Evolutionary conservation across 2,888 invertebrate species (phyloP).

Genomic region (Spilosoma lubricipeda): DNA sequence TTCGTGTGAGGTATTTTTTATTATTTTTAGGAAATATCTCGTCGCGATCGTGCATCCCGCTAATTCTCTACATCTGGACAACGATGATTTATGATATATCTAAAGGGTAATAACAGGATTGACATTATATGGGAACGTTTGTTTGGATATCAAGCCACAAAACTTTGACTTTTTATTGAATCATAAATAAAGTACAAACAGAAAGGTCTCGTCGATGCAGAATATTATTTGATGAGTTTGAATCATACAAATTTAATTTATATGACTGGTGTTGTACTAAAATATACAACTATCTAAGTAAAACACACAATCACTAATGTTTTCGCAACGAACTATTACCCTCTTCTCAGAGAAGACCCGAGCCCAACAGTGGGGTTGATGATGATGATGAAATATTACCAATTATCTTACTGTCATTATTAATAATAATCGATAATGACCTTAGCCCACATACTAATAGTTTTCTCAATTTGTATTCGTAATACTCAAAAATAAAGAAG

Average conservation of each 20-base stretch:
- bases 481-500: not conserved
- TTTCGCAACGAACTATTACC: too few relatives aligned
- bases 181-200: not conserved
- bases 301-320: not conserved
- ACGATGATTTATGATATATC: constrained; percentile 72
- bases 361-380: too few relatives aligned
- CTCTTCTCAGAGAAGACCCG: too few relatives aligned
- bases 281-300: not conserved
- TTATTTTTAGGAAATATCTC: constrained; percentile 75
- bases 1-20: constrained; percentile 85
- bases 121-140: constrained; percentile 45
- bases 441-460: not conserved
- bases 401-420: not conserved
- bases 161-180: constrained; percentile 2
- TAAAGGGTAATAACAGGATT: constrained; percentile 66
- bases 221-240: not conserved
- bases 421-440: not conserved
- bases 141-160: constrained; percentile 33
- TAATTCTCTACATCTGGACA: constrained; percentile 75
- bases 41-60: constrained; percentile 69
- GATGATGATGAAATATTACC: too few relatives aligned
- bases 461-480: not conserved
- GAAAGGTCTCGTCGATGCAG: not conserved
- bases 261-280: not conserved
- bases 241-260: not conserved